Percentiles rank a stretch among this genome's conserved stretches.
phyloP scores from a whole-genome alignment of 2,888 invertebrate genomes.

The Drosophila suboccidentalis region DNA sequence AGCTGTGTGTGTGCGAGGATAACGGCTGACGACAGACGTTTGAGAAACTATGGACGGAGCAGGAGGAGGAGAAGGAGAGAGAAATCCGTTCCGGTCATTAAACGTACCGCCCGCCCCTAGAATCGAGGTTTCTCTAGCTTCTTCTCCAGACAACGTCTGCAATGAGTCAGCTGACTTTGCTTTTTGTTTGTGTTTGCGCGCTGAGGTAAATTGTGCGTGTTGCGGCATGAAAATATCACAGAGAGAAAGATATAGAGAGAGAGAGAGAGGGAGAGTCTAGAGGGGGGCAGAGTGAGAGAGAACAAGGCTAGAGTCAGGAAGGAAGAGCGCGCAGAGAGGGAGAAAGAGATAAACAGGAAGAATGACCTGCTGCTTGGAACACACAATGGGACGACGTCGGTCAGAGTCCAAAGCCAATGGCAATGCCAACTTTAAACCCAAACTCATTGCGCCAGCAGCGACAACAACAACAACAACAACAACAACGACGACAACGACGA shows the following conservation, averaged over 20 bases:
- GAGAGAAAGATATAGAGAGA: conserved; percentile 7
- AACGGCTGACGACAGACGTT: conserved; percentile 57
- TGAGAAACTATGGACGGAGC: conserved; percentile 9
- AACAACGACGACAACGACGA: conserved; percentile 24
- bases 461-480: conserved; percentile 20
- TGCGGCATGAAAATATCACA: conserved; percentile 73
- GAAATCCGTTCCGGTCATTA: conserved; percentile 83
- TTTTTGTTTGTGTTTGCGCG: conserved; percentile 58
- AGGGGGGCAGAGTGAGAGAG: conserved; percentile 13
- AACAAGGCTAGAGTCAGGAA: conserved; percentile 11
- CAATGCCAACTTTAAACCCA: conserved; percentile 37
- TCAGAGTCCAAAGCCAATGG: conserved; percentile 22
- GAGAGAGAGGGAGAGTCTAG: background rate
- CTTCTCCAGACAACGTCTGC: conserved; percentile 32
- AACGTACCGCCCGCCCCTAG: conserved; percentile 74
- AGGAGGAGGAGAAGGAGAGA: background rate
- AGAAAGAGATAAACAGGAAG: conserved; percentile 77
- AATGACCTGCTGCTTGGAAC: conserved; percentile 79
- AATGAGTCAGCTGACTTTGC: conserved; percentile 80
- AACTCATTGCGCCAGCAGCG: conserved; percentile 68
- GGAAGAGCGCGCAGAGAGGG: conserved; percentile 13
- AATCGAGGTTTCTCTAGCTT: conserved; percentile 40
- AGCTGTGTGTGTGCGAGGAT: conserved; percentile 63
- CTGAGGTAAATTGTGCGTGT: conserved; percentile 81
- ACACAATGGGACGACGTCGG: conserved; percentile 51